phyloP scores from a whole-genome alignment of 1,140 invertebrate genomes.

The Bathynomus jamesi region DNA sequence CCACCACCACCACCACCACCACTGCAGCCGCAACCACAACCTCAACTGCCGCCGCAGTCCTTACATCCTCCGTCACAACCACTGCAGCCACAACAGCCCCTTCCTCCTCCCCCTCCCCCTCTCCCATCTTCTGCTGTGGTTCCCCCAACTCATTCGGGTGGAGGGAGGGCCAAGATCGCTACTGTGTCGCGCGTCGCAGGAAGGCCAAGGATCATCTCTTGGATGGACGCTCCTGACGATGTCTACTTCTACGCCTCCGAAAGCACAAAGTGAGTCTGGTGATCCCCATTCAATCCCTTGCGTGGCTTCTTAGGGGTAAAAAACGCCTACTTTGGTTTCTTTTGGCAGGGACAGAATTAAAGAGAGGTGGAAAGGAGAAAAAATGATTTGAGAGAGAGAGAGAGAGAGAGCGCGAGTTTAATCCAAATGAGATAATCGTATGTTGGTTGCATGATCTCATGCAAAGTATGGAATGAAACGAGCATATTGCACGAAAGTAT shows the following conservation, averaged over 20 bases:
- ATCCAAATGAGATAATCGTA: no score
- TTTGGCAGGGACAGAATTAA: no score
- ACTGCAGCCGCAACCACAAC: slow-evolving; percentile 51
- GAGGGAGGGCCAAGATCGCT: slow-evolving; percentile 60
- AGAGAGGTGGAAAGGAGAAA: no score
- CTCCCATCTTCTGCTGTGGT: slow-evolving; percentile 48
- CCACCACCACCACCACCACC: slow-evolving; percentile 14
- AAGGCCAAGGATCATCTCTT: slow-evolving; percentile 81
- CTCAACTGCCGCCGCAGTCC: slow-evolving; percentile 12
- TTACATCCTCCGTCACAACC: background rate
- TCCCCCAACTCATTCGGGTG: slow-evolving; percentile 32
- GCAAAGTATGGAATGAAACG: no score
- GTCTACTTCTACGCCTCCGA: slow-evolving; percentile 89
- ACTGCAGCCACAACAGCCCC: background rate
- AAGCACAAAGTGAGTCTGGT: slow-evolving; percentile 78
- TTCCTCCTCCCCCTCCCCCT: slow-evolving; percentile 2
- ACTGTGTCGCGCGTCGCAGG: slow-evolving; percentile 55
- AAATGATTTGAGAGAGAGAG: no score
- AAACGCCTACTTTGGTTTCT: no score
- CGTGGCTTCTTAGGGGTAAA: no score
- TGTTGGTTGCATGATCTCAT: no score
- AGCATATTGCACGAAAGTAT: no score
- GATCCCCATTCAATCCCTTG: no score
- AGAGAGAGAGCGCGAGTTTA: no score
- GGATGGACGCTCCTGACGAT: slow-evolving; percentile 96